Conservation (phyloP, 35 echinoderm and acorn worm species). For the Eucidaris tribuloides region DNA sequence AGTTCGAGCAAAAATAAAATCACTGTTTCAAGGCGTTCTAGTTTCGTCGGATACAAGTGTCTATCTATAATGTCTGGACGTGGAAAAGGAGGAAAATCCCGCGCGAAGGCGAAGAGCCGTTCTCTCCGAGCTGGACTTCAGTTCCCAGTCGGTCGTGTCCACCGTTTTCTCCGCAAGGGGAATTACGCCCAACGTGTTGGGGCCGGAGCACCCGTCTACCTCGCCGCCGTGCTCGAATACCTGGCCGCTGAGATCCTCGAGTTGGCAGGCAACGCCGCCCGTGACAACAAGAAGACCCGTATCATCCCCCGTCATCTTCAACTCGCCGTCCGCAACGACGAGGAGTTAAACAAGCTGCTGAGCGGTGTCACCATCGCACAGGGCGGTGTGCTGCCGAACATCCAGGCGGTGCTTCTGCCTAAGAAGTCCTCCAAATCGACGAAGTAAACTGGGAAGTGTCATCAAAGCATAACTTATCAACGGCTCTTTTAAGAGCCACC, state of each 20-base stretch:
- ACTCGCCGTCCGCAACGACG: constrained; percentile 67
- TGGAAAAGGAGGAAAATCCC: constrained; percentile 47
- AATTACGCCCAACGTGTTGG: constrained; percentile 58
- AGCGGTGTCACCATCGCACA: constrained; percentile 64
- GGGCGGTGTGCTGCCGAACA: constrained; percentile 75
- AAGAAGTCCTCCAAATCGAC: constrained; percentile 63
- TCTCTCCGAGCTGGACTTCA: constrained; percentile 59
- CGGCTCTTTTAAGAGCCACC: no score
- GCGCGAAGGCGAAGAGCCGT: constrained; percentile 33
- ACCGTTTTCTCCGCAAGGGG: constrained; percentile 61
- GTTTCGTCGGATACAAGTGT: no score
- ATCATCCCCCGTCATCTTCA: constrained; percentile 72
- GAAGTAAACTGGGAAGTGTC: no score
- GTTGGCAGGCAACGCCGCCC: constrained; percentile 72
- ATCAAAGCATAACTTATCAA: no score
- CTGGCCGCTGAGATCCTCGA: constrained; percentile 72
- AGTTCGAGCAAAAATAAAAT: no score
- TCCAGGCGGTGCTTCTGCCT: constrained; percentile 79
- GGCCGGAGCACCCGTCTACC: constrained; percentile 67
- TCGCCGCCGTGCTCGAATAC: constrained; percentile 71
- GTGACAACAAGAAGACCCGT: constrained; percentile 75
- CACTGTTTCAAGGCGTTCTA: no score
- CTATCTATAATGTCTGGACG: constrained; percentile 52
- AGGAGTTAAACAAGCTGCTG: constrained; percentile 62
- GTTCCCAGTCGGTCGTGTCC: constrained; percentile 73